Evolutionary conservation across 2,888 invertebrate genomes (phyloP), one percentile per base, ranked within the genome.

Genomic region (Cephus pulcher): DNA sequence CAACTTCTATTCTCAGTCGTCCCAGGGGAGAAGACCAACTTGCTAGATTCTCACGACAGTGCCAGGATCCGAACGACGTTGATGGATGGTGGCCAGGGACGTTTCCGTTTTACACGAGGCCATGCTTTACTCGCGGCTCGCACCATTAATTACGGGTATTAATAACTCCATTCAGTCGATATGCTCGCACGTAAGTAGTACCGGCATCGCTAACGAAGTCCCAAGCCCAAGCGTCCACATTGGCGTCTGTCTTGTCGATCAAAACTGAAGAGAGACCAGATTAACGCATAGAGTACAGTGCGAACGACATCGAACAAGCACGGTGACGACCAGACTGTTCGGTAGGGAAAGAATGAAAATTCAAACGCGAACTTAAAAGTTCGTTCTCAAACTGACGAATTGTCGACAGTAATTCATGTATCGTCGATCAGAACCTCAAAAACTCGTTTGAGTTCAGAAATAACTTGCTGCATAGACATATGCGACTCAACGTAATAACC

Each of bases 131-230:
- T 80, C 75, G 81, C 33, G 12, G 11, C 12, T 32, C 33, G 71
- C 30, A 84, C 83, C 82, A 83, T 84, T 86, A 84, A 86, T 85
- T 84, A 82, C 76, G 77, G 79, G 80, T 80, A 82, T 84, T 83
- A 84, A 86, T 85, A 84, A 83, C 81, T 76, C 56, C 79, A 70
- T 33, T 33, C 12, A 33, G 71, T 71, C 32, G 71, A 71, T 71
- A 33, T 33, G 12, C 32, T 34, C 32, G 56, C 23, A 23, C 32
- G 11, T 71, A 34, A 11, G 71, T 34, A 12, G 12, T 32, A 71
- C 33, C 32, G 12, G 71, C 12, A 56, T 23, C 56, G 56, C 6
- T 56, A 56, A 56, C 56, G 56, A 56, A 56, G 23, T 56, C 56
- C 6, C 2, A 23, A 56, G 56, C 56, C 9, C 9, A 56, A 1